Conservation (phyloP, 2,888 invertebrate genomes). For the Pantelozetes paolii region DNA sequence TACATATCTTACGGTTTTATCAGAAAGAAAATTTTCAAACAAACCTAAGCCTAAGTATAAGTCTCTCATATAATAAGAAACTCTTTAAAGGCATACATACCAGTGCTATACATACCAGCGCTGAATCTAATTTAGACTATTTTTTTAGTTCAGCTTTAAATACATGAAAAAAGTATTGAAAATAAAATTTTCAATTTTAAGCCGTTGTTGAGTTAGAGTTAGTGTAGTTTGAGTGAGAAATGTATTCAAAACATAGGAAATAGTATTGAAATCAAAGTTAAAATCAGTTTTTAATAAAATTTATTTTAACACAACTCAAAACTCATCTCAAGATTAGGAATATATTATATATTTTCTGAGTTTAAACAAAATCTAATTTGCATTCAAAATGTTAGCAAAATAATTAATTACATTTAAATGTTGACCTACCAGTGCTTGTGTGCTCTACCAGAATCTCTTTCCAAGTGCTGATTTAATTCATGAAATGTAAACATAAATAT, state of each 20-base stretch:
- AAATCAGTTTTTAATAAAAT: slow-evolving; percentile 4
- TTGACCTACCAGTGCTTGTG: background rate
- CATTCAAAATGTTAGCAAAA: background rate
- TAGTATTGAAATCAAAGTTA: background rate
- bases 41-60: slow-evolving; percentile 3
- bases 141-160: slow-evolving; percentile 10
- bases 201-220: background rate
- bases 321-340: slow-evolving; percentile 1
- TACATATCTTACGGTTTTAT: slow-evolving; percentile 22
- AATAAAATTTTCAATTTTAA: slow-evolving; percentile 23
- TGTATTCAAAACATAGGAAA: background rate
- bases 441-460: background rate
- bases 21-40: slow-evolving; percentile 9
- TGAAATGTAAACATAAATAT: too few relatives aligned
- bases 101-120: background rate
- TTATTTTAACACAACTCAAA: background rate
- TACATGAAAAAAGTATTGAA: background rate
- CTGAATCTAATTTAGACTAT: slow-evolving; percentile 11
- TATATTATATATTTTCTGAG: background rate
- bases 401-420: slow-evolving; percentile 3
- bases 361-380: background rate
- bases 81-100: background rate
- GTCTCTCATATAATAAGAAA: background rate
- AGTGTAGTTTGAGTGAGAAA: background rate
- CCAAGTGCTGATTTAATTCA: background rate